Evolutionary conservation across 2,797 vertebrate species (phyloP).

Genomic region (Taenioides sp.): DNA sequence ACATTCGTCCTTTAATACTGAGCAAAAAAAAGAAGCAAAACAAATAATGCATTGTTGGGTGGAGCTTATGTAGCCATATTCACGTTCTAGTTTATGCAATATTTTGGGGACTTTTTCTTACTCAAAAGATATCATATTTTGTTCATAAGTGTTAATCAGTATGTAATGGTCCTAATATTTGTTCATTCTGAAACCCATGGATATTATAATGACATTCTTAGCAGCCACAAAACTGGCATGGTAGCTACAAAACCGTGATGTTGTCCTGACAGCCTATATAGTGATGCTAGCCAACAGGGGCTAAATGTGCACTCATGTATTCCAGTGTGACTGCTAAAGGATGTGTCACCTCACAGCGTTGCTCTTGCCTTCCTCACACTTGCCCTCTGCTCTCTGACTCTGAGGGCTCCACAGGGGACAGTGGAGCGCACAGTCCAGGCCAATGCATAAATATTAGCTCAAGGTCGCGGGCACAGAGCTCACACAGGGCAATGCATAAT

Average conservation of each 20-base stretch:
- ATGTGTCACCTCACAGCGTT: conserved; percentile 26
- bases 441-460: conserved; percentile 73
- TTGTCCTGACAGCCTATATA: background rate
- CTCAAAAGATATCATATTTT: no score
- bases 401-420: conserved; percentile 47
- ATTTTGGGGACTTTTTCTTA: no score
- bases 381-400: conserved; percentile 55
- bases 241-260: background rate
- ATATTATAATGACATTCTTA: background rate
- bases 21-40: background rate
- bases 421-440: conserved; percentile 44
- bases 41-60: background rate
- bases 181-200: no score
- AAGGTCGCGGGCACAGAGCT: conserved; percentile 69
- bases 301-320: conserved; percentile 22
- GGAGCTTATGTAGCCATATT: no score
- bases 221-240: conserved; percentile 2
- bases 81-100: no score
- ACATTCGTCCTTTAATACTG: background rate
- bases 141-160: no score
- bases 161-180: no score
- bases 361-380: conserved; percentile 16
- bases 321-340: conserved; percentile 15
- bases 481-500: conserved; percentile 64
- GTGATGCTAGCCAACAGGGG: conserved; percentile 6